Evolutionary conservation across 2,888 invertebrate genomes (phyloP).

Genomic region (Cerastis rubricosa): DNA sequence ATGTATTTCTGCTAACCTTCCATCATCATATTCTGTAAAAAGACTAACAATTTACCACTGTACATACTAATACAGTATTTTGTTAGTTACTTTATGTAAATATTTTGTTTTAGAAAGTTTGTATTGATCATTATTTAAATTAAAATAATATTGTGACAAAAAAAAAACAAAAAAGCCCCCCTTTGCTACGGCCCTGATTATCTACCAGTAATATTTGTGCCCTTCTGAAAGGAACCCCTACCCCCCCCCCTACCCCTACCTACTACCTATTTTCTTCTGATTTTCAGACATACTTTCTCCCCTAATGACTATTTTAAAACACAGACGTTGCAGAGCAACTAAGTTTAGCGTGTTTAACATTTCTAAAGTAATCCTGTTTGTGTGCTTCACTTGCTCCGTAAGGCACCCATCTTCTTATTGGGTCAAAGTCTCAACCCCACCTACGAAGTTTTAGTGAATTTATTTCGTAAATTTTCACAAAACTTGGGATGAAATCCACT

Average conservation of each 20-base stretch:
- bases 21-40: not conserved
- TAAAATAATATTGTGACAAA: too few relatives aligned
- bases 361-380: conserved; percentile 33
- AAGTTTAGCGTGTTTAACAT: conserved; percentile 8
- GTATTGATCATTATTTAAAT: too few relatives aligned
- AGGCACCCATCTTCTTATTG: conserved; percentile 46
- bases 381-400: conserved; percentile 11
- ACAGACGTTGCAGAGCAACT: not conserved
- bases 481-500: conserved; percentile 29
- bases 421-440: conserved; percentile 40
- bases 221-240: not conserved
- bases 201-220: not conserved
- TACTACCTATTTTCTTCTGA: not conserved
- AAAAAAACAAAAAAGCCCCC: too few relatives aligned
- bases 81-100: too few relatives aligned
- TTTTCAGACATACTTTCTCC: not conserved
- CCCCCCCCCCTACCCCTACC: too few relatives aligned
- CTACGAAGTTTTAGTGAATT: conserved; percentile 43
- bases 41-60: too few relatives aligned
- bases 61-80: too few relatives aligned
- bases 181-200: not conserved
- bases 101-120: too few relatives aligned
- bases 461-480: conserved; percentile 41
- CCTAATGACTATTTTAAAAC: not conserved
- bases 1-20: not conserved